phyloP scores from a whole-genome alignment of 2,888 invertebrate genomes.

The Leptinotarsa juncta region DNA sequence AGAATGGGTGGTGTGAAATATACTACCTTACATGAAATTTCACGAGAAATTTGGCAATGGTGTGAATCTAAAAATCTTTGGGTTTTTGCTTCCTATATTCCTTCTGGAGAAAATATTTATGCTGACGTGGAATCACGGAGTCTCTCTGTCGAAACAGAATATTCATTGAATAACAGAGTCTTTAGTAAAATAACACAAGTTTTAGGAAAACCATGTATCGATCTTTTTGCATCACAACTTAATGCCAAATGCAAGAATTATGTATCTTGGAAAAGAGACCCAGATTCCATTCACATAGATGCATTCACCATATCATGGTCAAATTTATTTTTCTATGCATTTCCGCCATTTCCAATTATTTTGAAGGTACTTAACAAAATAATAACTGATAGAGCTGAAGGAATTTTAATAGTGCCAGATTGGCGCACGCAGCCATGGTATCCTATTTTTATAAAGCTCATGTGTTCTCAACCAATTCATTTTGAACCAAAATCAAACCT shows the following conservation, averaged over 20 bases:
- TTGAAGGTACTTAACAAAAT: no score
- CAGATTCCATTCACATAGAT: no score
- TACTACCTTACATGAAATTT: no score
- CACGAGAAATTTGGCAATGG: background rate
- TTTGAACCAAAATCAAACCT: background rate
- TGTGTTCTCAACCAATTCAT: no score
- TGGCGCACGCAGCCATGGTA: no score
- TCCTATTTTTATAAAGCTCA: no score
- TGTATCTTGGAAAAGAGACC: no score
- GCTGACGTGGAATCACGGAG: conserved; percentile 31
- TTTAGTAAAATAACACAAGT: conserved; percentile 27
- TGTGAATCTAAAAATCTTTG: conserved; percentile 45
- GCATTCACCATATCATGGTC: no score
- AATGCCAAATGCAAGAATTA: conserved; percentile 37
- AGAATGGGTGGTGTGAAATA: background rate
- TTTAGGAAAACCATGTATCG: background rate
- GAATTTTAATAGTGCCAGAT: no score
- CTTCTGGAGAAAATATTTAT: conserved; percentile 30
- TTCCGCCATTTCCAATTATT: no score
- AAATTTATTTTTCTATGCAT: no score
- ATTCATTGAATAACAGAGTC: conserved; percentile 6
- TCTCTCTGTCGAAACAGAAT: conserved; percentile 32
- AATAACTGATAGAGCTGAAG: no score
- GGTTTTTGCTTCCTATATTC: conserved; percentile 41
- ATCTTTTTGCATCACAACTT: conserved; percentile 35